Conservation (phyloP, 2,888 invertebrate genomes). For the Operophtera brumata region DNA sequence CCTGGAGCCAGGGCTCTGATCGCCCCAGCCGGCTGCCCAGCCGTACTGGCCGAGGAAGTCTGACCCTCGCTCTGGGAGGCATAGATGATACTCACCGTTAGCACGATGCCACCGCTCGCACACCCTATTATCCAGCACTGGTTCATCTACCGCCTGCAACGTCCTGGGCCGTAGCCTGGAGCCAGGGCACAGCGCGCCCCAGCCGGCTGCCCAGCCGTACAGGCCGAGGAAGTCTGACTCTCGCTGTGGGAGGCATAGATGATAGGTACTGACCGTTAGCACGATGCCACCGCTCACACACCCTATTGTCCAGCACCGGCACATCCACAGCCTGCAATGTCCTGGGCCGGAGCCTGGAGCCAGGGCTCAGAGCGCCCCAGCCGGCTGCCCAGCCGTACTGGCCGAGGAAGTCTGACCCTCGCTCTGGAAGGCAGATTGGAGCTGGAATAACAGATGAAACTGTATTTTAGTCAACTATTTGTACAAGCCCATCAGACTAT, state of each 20-base stretch:
- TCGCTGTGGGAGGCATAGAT: constrained; percentile 87
- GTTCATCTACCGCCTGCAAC: constrained; percentile 94
- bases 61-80: constrained; percentile 93
- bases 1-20: constrained; percentile 90
- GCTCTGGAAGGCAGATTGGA: constrained; percentile 94
- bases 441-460: constrained; percentile 65
- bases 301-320: constrained; percentile 94
- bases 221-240: constrained; percentile 94
- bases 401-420: constrained; percentile 93
- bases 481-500: no score
- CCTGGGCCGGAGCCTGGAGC: constrained; percentile 92
- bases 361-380: constrained; percentile 93
- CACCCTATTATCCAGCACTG: constrained; percentile 93
- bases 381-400: constrained; percentile 96
- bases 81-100: constrained; percentile 82
- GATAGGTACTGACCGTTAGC: constrained; percentile 74
- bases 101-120: constrained; percentile 84
- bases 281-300: constrained; percentile 84
- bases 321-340: constrained; percentile 95
- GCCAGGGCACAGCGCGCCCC: constrained; percentile 93
- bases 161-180: constrained; percentile 93
- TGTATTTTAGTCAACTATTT: background rate
- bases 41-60: constrained; percentile 95
- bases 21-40: constrained; percentile 97
- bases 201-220: constrained; percentile 95